These are phyloP conservation scores for Alitta virens DNA, from an alignment of 2,888 invertebrate genomes.

Conservation along the genomic window DNA sequence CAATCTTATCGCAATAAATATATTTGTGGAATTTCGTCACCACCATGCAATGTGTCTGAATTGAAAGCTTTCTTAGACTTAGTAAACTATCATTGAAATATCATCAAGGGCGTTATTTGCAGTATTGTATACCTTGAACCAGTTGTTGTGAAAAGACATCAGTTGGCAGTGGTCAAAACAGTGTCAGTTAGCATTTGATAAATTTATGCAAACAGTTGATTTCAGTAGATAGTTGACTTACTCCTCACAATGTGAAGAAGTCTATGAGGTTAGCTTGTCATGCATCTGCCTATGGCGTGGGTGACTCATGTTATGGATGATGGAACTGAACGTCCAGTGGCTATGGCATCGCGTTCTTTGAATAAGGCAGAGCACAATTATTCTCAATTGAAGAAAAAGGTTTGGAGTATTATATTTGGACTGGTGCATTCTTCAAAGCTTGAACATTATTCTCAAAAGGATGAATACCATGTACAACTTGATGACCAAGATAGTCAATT, in stretches of 20 bases:
- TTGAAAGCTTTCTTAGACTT: background rate
- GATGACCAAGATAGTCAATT: too few relatives aligned
- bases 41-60: background rate
- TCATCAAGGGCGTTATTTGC: background rate
- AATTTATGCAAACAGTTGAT: background rate
- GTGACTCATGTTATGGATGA: conserved; percentile 36
- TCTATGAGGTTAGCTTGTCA: conserved; percentile 47
- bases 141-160: background rate
- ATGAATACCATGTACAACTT: too few relatives aligned
- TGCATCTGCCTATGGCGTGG: conserved; percentile 46
- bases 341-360: conserved; percentile 54
- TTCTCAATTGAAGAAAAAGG: conserved; percentile 51
- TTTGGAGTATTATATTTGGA: conserved; percentile 49
- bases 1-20: background rate
- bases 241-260: conserved; percentile 39
- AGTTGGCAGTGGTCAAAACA: background rate
- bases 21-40: background rate
- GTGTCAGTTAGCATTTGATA: background rate
- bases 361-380: conserved; percentile 49
- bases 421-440: too few relatives aligned
- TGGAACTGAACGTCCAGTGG: too few relatives aligned
- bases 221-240: conserved; percentile 24
- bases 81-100: background rate
- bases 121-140: background rate
- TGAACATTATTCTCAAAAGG: too few relatives aligned